Evolutionary conservation across 2,113 vertebrate species (phyloP).

Genomic region (Myotis brandtii): DNA sequence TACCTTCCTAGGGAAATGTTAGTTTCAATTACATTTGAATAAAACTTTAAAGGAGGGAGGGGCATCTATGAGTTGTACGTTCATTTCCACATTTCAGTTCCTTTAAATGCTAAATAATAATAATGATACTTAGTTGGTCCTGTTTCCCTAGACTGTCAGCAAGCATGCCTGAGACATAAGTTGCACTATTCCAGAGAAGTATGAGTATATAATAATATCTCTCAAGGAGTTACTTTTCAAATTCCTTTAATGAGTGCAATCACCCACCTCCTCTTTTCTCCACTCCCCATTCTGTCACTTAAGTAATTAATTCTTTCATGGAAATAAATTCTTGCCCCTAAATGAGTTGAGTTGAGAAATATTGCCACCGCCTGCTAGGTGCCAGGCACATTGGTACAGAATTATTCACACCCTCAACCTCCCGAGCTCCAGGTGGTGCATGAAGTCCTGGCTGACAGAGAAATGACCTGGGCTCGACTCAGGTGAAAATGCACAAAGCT

Average conservation of each 20-base stretch:
- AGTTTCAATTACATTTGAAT: not conserved
- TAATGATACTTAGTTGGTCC: not conserved
- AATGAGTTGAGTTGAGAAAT: not conserved
- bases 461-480: not conserved
- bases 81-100: constrained; percentile 49
- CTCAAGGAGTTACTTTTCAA: not conserved
- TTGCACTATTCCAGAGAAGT: not conserved
- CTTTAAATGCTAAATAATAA: not conserved
- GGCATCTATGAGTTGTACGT: not conserved
- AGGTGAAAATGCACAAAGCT: not conserved
- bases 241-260: not conserved
- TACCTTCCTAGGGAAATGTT: not conserved
- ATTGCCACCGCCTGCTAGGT: not conserved
- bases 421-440: fast-evolving
- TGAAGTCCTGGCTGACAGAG: not conserved
- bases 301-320: not conserved
- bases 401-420: not conserved
- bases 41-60: not conserved
- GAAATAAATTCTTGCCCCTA: not conserved
- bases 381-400: not conserved
- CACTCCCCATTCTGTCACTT: not conserved
- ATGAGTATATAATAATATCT: not conserved
- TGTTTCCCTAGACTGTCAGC: not conserved
- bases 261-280: not conserved
- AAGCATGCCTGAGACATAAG: not conserved